phyloP scores from a whole-genome alignment of 2,113 vertebrate species.

The Microcebus jonahi region DNA sequence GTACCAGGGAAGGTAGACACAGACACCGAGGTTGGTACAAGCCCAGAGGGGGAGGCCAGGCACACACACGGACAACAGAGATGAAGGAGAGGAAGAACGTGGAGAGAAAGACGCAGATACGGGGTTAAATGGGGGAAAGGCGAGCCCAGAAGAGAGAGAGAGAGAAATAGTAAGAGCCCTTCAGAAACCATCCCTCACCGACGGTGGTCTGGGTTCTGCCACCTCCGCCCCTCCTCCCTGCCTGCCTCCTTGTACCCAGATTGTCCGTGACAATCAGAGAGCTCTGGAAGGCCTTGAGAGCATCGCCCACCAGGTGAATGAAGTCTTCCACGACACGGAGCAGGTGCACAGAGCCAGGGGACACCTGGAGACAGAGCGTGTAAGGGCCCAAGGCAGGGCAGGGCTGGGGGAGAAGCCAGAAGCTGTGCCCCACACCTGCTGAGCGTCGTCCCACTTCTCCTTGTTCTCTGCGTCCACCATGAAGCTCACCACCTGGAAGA shows the following conservation, averaged over 20 bases:
- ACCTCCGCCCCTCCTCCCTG: background rate
- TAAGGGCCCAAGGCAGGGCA: background rate
- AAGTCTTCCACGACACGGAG: slow-evolving; percentile 99
- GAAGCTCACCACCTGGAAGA: slow-evolving; percentile 98
- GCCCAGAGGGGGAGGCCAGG: background rate
- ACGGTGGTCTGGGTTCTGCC: accelerated
- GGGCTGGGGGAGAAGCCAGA: background rate
- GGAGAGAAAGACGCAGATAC: background rate
- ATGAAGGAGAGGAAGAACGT: background rate
- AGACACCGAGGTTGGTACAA: background rate
- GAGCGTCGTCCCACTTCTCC: slow-evolving; percentile 97
- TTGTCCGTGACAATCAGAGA: slow-evolving; percentile 97
- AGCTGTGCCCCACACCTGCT: slow-evolving; percentile 89
- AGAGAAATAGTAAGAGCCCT: background rate
- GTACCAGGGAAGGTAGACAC: background rate
- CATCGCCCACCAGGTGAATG: slow-evolving; percentile 95
- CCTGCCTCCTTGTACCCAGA: slow-evolving; percentile 87
- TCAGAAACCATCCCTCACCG: background rate
- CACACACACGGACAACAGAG: background rate
- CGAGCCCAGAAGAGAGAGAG: no score
- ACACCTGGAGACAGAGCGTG: slow-evolving; percentile 86
- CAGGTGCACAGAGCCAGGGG: slow-evolving; percentile 94
- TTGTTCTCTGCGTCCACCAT: slow-evolving; percentile 97
- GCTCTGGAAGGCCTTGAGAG: slow-evolving; percentile 96
- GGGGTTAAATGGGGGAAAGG: background rate